A percentile compares a stretch with the other conserved stretches of the same genome.
Evolutionary conservation across 2,113 vertebrate genomes (phyloP).

Genomic region (Megaceryle torquata): DNA sequence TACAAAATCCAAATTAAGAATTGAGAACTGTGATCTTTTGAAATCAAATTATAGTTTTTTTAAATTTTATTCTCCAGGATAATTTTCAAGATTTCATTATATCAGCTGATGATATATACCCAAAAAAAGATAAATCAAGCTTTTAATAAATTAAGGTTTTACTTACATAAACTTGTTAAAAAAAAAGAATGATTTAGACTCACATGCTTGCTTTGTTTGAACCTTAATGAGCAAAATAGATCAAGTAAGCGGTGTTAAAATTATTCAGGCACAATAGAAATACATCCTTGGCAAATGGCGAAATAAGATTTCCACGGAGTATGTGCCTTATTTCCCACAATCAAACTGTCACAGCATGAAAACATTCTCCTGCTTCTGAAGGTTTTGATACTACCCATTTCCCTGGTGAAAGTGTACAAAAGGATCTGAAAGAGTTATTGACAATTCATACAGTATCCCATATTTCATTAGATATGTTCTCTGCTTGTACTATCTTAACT

Average conservation of each 20-base stretch:
- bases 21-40: neutral
- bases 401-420: conserved; percentile 56
- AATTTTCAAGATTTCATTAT: neutral
- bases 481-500: conserved; percentile 10
- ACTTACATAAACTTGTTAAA: neutral
- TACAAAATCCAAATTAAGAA: neutral
- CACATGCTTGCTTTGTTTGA: neutral
- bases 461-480: conserved; percentile 40
- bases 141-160: neutral
- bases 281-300: conserved; percentile 46
- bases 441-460: conserved; percentile 70
- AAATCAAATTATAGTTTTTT: neutral
- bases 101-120: neutral
- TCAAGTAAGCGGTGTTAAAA: conserved; percentile 38
- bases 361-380: conserved; percentile 51
- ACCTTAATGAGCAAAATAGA: conserved; percentile 52
- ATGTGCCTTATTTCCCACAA: conserved; percentile 60
- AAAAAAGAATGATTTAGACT: neutral
- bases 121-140: neutral
- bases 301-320: conserved; percentile 62
- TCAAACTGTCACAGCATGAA: conserved; percentile 69
- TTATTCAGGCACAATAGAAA: conserved; percentile 47
- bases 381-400: conserved; percentile 56
- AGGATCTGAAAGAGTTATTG: conserved; percentile 60
- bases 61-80: neutral